Conservation (phyloP, 2,888 invertebrate species). For the Lumbricus terrestris region DNA sequence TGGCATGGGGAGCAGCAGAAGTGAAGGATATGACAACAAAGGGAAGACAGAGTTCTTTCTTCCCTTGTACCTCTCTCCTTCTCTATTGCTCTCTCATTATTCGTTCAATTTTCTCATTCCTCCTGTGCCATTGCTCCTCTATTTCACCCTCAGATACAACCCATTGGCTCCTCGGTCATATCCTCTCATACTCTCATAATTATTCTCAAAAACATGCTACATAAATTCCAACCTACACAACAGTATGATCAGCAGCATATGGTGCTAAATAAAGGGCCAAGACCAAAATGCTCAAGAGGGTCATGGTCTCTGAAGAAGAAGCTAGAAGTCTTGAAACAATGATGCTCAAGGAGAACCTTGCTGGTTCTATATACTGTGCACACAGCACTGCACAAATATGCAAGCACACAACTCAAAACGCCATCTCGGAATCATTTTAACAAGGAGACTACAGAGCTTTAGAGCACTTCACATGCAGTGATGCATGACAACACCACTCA, state of each 20-base stretch:
- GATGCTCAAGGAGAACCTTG: neutral
- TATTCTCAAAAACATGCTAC: neutral
- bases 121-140: neutral
- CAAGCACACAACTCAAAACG: neutral
- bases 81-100: neutral
- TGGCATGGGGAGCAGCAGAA: no score
- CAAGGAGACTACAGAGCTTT: neutral
- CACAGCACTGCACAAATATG: neutral
- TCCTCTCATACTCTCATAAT: no score
- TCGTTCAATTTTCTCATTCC: neutral
- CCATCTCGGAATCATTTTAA: neutral
- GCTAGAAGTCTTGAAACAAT: neutral
- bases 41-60: no score
- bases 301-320: neutral
- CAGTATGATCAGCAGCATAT: neutral
- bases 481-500: neutral
- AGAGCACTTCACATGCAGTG: neutral
- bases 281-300: neutral
- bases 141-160: neutral
- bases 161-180: neutral
- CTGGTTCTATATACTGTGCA: neutral
- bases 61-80: no score
- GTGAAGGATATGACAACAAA: no score
- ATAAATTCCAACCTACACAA: neutral
- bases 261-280: neutral